Evolutionary conservation across 1,140 invertebrate species (phyloP).

Genomic region (Brachionus asplanchnoidis): DNA sequence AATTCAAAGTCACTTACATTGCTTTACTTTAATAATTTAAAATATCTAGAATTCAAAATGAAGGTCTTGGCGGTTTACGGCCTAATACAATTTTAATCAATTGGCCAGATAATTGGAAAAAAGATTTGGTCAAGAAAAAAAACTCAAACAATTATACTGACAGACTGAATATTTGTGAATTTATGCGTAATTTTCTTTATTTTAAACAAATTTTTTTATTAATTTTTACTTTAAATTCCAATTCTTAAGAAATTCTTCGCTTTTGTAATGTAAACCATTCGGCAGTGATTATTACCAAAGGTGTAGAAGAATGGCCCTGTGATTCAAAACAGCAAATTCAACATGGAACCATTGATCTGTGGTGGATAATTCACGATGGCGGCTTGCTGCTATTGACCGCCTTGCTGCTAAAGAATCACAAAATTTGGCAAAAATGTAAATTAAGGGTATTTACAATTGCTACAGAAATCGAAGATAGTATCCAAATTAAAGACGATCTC

Average conservation of each 20-base stretch:
- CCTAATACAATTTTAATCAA: slow-evolving; percentile 96
- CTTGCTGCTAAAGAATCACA: slow-evolving; percentile 83
- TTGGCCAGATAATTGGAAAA: slow-evolving; percentile 93
- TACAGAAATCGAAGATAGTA: slow-evolving; percentile 96
- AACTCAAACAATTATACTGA: slow-evolving; percentile 62
- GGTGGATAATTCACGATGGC: slow-evolving; percentile 99
- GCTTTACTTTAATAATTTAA: too few species aligned
- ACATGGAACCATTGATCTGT: slow-evolving; percentile 89
- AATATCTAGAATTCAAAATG: slow-evolving; percentile 75
- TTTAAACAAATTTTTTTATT: background rate
- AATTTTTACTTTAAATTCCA: background rate
- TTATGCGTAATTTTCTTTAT: background rate
- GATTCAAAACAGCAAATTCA: slow-evolving; percentile 66
- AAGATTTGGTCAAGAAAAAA: slow-evolving; percentile 65
- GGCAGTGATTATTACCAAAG: slow-evolving; percentile 80
- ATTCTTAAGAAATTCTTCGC: slow-evolving; percentile 50
- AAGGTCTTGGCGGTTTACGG: slow-evolving; percentile 90
- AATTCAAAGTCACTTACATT: too few species aligned
- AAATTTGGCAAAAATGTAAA: slow-evolving; percentile 96
- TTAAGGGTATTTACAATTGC: slow-evolving; percentile 97
- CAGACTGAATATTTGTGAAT: background rate
- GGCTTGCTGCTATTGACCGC: slow-evolving; percentile 93
- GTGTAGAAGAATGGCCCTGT: slow-evolving; percentile 91
- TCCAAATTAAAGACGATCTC: slow-evolving; percentile 98
- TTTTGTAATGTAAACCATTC: slow-evolving; percentile 46